Evolutionary conservation across 2,113 vertebrate genomes (phyloP).

Genomic region (Chamaea fasciata): DNA sequence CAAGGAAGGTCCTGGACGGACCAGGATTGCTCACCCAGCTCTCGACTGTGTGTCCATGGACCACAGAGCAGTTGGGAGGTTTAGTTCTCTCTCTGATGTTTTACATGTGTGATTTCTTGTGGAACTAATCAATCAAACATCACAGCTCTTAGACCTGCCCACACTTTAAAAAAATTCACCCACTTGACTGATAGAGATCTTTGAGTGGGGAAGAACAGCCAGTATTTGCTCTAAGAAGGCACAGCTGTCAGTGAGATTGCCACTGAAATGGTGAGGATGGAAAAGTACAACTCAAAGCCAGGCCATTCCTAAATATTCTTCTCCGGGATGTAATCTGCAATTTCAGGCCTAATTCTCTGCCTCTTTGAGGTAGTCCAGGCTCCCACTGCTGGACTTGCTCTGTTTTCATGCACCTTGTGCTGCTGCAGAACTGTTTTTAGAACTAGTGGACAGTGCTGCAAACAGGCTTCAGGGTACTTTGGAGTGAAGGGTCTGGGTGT

Average conservation of each 20-base stretch:
- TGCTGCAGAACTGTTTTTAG: neutral
- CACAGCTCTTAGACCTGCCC: neutral
- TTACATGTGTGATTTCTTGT: neutral
- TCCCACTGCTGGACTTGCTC: neutral
- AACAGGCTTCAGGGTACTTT: neutral
- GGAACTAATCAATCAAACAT: neutral
- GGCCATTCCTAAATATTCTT: neutral
- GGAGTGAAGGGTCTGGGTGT: neutral
- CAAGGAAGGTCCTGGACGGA: neutral
- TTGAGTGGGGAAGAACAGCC: neutral
- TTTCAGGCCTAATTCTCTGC: neutral
- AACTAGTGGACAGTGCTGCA: neutral
- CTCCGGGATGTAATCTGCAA: neutral
- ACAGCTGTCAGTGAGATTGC: neutral
- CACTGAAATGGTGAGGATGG: neutral
- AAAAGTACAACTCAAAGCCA: neutral
- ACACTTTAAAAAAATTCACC: neutral
- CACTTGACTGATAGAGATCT: neutral
- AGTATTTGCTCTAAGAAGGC: neutral
- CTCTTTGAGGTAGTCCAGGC: neutral
- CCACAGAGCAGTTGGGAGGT: neutral
- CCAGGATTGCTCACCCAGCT: neutral
- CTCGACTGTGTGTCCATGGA: rapidly evolving
- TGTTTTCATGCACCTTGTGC: neutral
- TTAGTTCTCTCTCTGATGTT: neutral